Base-by-base conservation (phyloP, 1,140 invertebrate genomes). In the Calliopsis andreniformis region DNA sequence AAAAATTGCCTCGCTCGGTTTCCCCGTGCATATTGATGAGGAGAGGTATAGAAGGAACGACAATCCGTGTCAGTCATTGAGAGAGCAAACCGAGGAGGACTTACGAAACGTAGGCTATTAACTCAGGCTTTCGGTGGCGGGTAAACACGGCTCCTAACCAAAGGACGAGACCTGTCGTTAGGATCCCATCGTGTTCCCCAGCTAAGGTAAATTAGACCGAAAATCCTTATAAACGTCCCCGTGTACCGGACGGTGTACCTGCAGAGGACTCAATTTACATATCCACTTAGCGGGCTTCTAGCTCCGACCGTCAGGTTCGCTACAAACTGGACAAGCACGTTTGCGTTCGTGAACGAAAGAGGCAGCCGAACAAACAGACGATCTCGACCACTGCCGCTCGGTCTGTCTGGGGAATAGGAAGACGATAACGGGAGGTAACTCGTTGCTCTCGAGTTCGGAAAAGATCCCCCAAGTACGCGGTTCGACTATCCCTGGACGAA, bases 271-370 rank as follows among this genome's bases (percentile, higher is more conserved):
- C 10, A 47, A 58, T 69, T 69, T 69, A 30, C 55, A 59, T 47
- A 69, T 58, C 42, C 67, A 69, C 53, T 69, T 69, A 69, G 51
- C 53, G 49, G 49, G 30, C 32, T 67, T 42, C 49, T 14, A 18
- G 30, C 64, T 23, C 3, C 30, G 35, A 66, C 49, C 32, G 12
- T 49, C n/a, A 4, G 3, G 28, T 28, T 49, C n/a, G 7, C 25
- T 20, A 64, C 28, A 28, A 47, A 47, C 42, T 63, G 25, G 42
- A 32, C 43, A 1, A 7, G 39, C 35, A 23, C 12, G 16, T 45
- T 23, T 6, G 43, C 25, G 28, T 47, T 64, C 12, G 10, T 25
- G 25, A 66, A 53, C 47, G 32, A 39, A 32, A 51, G 32, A 35
- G 23, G 62, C 43, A 64, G 18, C 16, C 28, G 8, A 25, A 4